Conservation (phyloP, 2,888 invertebrate species). For the Galerucella pusilla region DNA sequence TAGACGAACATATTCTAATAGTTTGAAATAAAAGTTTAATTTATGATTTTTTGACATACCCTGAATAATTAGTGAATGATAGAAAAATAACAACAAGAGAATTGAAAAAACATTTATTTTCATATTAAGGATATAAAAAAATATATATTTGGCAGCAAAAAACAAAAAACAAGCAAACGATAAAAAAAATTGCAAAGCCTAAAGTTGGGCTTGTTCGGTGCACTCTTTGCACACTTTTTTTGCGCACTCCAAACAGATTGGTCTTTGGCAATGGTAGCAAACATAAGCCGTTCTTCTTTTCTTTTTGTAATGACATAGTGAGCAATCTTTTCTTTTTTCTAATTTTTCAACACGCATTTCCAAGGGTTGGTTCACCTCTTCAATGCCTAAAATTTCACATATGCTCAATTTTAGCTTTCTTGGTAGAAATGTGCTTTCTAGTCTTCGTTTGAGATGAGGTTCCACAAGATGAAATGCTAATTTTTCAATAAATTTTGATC, state of each 20-base stretch:
- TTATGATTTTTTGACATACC: too few relatives aligned
- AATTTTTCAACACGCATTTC: constrained; percentile 12
- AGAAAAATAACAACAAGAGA: neutral
- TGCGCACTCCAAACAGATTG: constrained; percentile 27
- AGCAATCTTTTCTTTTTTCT: constrained; percentile 25
- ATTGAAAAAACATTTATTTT: constrained; percentile 30
- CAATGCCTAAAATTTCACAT: constrained; percentile 29
- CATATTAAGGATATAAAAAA: constrained; percentile 29
- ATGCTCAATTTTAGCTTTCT: constrained; percentile 23
- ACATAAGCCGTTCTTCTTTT: constrained; percentile 26
- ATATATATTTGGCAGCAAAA: neutral
- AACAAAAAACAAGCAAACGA: constrained; percentile 16
- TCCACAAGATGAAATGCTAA: constrained; percentile 27
- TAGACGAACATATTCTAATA: constrained; percentile 7
- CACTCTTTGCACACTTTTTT: constrained; percentile 12
- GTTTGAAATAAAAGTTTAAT: neutral
- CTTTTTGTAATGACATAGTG: constrained; percentile 22
- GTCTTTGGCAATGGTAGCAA: constrained; percentile 28
- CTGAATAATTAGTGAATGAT: too few relatives aligned
- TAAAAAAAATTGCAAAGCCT: constrained; percentile 25
- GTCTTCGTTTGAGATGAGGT: constrained; percentile 26
- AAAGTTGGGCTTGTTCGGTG: too few relatives aligned
- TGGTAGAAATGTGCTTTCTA: constrained; percentile 19
- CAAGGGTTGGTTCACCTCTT: too few relatives aligned
- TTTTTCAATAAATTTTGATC: constrained; percentile 31